phyloP scores from a whole-genome alignment of 2,888 invertebrate species.

The Deilephila porcellus region DNA sequence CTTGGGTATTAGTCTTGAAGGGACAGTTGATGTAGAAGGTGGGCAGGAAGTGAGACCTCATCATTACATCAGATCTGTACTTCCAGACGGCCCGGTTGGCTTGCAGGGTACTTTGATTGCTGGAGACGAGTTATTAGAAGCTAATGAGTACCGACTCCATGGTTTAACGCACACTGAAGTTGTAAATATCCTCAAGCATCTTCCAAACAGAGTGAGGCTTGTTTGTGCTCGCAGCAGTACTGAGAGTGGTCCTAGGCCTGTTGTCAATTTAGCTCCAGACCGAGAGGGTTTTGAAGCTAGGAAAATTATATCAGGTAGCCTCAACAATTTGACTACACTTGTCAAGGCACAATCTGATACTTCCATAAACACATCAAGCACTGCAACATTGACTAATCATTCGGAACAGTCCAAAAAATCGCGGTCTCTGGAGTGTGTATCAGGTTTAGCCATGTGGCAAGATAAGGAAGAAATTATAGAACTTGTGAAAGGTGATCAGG shows the following conservation, averaged over 20 bases:
- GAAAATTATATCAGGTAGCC: slow-evolving; percentile 93
- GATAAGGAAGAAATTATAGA: slow-evolving; percentile 96
- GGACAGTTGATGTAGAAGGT: slow-evolving; percentile 99
- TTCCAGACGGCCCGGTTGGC: slow-evolving; percentile 98
- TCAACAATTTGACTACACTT: slow-evolving; percentile 91
- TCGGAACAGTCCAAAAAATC: slow-evolving; percentile 89
- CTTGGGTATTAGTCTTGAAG: slow-evolving; percentile 98
- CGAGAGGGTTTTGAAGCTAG: slow-evolving; percentile 91
- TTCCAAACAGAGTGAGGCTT: slow-evolving; percentile 95
- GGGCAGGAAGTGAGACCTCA: slow-evolving; percentile 99
- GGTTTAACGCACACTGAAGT: slow-evolving; percentile 98
- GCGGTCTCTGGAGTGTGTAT: slow-evolving; percentile 97
- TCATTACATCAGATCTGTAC: slow-evolving; percentile 98
- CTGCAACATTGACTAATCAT: slow-evolving; percentile 90
- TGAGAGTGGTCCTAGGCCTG: slow-evolving; percentile 87
- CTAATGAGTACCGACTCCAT: slow-evolving; percentile 95
- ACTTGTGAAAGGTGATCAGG: slow-evolving; percentile 96
- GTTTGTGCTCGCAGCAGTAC: slow-evolving; percentile 93
- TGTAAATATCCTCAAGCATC: slow-evolving; percentile 96
- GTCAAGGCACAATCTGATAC: slow-evolving; percentile 98
- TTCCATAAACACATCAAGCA: slow-evolving; percentile 94
- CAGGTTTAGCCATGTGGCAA: slow-evolving; percentile 98
- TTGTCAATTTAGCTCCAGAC: slow-evolving; percentile 92
- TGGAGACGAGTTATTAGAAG: slow-evolving; percentile 98
- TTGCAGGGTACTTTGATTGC: slow-evolving; percentile 94